phyloP scores from a whole-genome alignment of 2,113 vertebrate genomes.

The Seriola dumerili region DNA sequence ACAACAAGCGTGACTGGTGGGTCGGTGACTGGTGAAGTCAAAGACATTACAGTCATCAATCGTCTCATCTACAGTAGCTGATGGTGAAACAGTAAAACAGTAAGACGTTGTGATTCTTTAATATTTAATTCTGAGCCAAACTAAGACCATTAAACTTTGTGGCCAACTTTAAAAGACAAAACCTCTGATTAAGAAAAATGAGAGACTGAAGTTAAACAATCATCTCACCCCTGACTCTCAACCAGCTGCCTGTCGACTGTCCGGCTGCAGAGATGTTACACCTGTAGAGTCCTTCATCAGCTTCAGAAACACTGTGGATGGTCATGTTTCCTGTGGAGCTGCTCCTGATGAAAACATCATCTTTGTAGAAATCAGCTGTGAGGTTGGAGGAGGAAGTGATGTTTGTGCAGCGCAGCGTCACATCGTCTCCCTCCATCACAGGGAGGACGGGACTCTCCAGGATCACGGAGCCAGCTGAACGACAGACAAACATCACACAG shows the following conservation, averaged over 20 bases:
- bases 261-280: constrained; percentile 33
- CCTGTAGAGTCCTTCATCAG: constrained; percentile 63
- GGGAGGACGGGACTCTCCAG: constrained; percentile 38
- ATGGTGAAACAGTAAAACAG: too few species aligned
- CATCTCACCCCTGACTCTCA: constrained; percentile 47
- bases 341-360: neutral
- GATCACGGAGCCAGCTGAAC: constrained; percentile 7
- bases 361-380: neutral
- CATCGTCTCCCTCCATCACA: constrained; percentile 16
- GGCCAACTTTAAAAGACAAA: too few species aligned
- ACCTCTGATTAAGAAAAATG: too few species aligned
- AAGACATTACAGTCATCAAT: too few species aligned
- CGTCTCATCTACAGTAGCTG: too few species aligned
- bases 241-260: neutral
- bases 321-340: constrained; percentile 43
- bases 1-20: neutral
- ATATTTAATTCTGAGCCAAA: too few species aligned
- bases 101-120: too few species aligned
- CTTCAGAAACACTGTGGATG: constrained; percentile 26
- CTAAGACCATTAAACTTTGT: too few species aligned
- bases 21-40: too few species aligned
- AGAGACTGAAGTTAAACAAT: too few species aligned
- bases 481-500: neutral
- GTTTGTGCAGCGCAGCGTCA: constrained; percentile 32
- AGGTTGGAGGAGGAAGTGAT: fast-evolving